Base-by-base conservation (phyloP, 1,140 invertebrate genomes). In the Drosophila burlai region DNA sequence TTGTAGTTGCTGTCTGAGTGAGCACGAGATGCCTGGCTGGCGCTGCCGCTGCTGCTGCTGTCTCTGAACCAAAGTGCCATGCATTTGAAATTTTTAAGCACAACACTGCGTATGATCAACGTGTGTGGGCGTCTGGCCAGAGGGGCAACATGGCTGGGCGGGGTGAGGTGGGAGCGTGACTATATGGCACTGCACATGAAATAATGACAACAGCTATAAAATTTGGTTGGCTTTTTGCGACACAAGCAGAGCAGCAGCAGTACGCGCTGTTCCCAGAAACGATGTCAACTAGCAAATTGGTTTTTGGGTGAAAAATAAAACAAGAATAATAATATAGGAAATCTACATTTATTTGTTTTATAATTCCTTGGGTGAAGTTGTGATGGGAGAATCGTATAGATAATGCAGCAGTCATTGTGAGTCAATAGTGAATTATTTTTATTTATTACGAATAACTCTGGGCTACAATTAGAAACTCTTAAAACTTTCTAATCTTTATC, bases 121-220 rank as follows among this genome's bases (percentile, higher is more conserved):
- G 76, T 78, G 62, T 74, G 52, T 68, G 29, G 31, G 38, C 54
- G 50, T 31, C 34, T 67, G 64, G 34, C 29, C 54, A 42, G 36
- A 43, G 42, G 31, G 55, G 36, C 34, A 26, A 26, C 31, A 42
- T 34, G 36, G 36, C 40, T 10, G 45, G 52, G 1, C 16, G 43
- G 26, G 52, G 31, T 36, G 42, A 24, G 40, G 8, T 40, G 57
- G 76, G 46, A 67, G 65, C 55, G 58, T 63, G 45, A 58, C 68
- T 74, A 73, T 73, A 58, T 74, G 76, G 52, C 76, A 59, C 59
- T 79, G 76, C 76, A 72, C 76, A 79, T 79, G 67, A 80, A 73
- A 80, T 80, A 80, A 80, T 80, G 77, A 80, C 76, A 80, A 80
- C 66, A 72, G 77, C 76, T 80, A 80, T 80, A 80, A 80, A 80